These are phyloP conservation scores for Scrobipalpa costella DNA, from an alignment of 2,888 invertebrate genomes.

Conservation along the genomic window DNA sequence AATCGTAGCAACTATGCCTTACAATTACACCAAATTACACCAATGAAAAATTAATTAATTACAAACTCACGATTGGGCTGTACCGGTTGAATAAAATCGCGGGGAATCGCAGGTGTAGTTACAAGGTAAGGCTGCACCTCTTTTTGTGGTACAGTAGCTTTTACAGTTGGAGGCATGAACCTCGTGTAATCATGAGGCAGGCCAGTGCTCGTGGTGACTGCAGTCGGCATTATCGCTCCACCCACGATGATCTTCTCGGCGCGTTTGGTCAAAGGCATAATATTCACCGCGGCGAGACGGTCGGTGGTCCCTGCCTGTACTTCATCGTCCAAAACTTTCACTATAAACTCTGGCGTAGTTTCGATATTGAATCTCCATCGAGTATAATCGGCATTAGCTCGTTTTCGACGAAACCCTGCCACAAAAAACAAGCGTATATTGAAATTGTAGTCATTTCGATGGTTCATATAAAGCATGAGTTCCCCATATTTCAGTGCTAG, in stretches of 20 bases:
- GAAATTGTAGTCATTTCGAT: no score
- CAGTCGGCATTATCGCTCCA: conserved; percentile 55
- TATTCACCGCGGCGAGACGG: conserved; percentile 60
- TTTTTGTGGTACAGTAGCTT: neutral
- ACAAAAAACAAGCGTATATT: neutral
- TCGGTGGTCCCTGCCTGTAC: conserved; percentile 46
- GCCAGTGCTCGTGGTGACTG: conserved; percentile 31
- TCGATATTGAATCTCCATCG: conserved; percentile 62
- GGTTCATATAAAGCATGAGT: no score
- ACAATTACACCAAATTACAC: no score
- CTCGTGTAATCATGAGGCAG: conserved; percentile 59
- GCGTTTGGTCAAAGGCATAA: conserved; percentile 50
- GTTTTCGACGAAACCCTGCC: conserved; percentile 61
- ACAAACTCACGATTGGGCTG: neutral
- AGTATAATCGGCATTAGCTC: conserved; percentile 62
- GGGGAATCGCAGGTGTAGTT: neutral
- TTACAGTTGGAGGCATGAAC: conserved; percentile 58
- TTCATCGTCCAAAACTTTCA: conserved; percentile 74
- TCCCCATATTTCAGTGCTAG: no score
- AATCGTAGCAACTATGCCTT: no score
- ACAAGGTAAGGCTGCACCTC: conserved; percentile 22
- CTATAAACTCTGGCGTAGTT: conserved; percentile 64
- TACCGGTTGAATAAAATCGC: neutral
- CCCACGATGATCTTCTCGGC: conserved; percentile 64
- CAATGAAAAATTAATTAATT: no score